Conservation (phyloP, 2,888 invertebrate species). For the Cosmorhoe ocellata region DNA sequence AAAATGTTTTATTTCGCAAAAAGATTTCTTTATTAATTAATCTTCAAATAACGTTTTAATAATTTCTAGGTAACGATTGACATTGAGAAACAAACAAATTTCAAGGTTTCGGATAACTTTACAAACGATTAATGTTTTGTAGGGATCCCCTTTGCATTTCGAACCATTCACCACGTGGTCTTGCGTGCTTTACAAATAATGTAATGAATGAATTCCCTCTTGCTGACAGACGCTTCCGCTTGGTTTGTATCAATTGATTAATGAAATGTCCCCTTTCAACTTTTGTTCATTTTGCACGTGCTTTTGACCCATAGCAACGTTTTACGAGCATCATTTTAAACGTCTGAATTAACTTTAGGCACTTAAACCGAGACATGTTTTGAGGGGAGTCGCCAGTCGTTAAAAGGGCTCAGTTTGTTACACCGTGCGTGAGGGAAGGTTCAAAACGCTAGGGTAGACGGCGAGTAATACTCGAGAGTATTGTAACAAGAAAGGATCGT, state of each 20-base stretch:
- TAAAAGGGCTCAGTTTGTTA: conserved; percentile 30
- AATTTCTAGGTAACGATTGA: not conserved
- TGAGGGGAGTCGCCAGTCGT: conserved; percentile 28
- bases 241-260: conserved; percentile 48
- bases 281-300: conserved; percentile 33
- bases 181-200: conserved; percentile 46
- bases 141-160: conserved; percentile 30
- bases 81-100: conserved; percentile 7
- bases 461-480: conserved; percentile 25
- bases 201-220: conserved; percentile 60
- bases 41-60: too few species aligned
- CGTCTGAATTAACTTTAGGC: conserved; percentile 10
- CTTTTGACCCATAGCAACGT: conserved; percentile 10
- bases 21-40: not conserved
- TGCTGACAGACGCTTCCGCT: conserved; percentile 61
- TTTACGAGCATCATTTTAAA: conserved; percentile 6
- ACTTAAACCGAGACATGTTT: conserved; percentile 34
- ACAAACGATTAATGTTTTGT: conserved; percentile 18
- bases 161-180: conserved; percentile 43
- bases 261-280: conserved; percentile 36
- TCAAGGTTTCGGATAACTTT: conserved; percentile 22
- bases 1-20: too few species aligned
- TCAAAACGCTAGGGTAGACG: conserved; percentile 30
- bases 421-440: conserved; percentile 29
- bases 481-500: conserved; percentile 30